Evolutionary conservation across 2,797 vertebrate genomes (phyloP).

Genomic region (Trachops cirrhosus): DNA sequence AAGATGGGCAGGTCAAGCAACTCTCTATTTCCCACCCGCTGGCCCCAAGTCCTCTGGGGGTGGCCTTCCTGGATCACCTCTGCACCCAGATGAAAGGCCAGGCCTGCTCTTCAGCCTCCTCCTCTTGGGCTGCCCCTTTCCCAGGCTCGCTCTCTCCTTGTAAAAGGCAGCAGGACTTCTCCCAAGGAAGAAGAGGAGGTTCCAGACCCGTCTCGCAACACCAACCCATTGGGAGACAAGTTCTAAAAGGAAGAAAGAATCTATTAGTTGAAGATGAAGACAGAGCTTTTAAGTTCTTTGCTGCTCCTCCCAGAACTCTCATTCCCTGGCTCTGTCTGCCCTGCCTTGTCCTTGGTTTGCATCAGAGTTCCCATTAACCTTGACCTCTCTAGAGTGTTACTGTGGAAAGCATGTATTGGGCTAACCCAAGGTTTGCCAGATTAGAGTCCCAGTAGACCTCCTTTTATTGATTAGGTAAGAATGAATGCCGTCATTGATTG

Average conservation of each 20-base stretch:
- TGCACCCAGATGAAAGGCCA: not conserved
- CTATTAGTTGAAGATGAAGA: not conserved
- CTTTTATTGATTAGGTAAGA: constrained; percentile 15
- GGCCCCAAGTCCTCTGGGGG: not conserved
- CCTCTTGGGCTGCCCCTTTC: not conserved
- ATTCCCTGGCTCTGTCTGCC: not conserved
- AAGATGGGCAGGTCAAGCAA: not conserved
- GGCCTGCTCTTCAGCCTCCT: not conserved
- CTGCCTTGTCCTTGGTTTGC: not conserved
- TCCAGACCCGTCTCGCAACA: not conserved
- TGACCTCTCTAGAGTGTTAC: not conserved
- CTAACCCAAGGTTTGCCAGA: not conserved
- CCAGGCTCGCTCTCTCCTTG: not conserved
- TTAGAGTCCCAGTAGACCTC: not conserved
- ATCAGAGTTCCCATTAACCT: not conserved
- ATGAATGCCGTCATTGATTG: not conserved
- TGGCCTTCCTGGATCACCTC: not conserved
- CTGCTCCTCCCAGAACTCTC: not conserved
- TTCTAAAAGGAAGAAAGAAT: not conserved
- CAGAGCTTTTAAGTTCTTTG: not conserved
- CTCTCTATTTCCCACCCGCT: not conserved
- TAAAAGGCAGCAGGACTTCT: not conserved
- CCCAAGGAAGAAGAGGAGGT: not conserved
- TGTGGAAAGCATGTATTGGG: not conserved
- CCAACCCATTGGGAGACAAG: not conserved